Percentiles rank a stretch among this genome's conserved stretches.
Conservation (phyloP, 2,113 vertebrate genomes). For the Zingel zingel region DNA sequence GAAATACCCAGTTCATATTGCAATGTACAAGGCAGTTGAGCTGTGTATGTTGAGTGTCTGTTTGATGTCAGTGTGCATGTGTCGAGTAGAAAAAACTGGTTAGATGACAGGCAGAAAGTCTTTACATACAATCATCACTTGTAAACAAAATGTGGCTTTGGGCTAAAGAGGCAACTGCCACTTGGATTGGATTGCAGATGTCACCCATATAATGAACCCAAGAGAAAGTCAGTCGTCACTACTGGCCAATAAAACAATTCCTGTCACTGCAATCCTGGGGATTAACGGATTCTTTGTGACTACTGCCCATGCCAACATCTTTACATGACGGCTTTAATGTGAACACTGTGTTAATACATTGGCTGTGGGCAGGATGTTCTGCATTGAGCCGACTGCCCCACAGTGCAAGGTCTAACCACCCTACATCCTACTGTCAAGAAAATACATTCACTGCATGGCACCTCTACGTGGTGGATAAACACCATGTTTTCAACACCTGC, state of each 20-base stretch:
- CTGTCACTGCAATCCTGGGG: conserved; percentile 50
- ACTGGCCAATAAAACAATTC: conserved; percentile 57
- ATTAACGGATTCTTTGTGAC: conserved; percentile 59
- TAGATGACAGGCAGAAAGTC: conserved; percentile 71
- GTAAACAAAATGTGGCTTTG: conserved; percentile 86
- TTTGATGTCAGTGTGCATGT: conserved; percentile 67
- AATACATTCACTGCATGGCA: conserved; percentile 83
- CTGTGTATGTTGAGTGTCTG: conserved; percentile 71
- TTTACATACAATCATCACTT: conserved; percentile 85
- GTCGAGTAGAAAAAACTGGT: conserved; percentile 69
- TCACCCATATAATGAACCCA: conserved; percentile 52
- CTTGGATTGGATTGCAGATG: conserved; percentile 52
- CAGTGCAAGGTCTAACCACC: conserved; percentile 70
- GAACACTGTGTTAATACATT: conserved; percentile 73
- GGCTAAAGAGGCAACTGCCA: conserved; percentile 76
- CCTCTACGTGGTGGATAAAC: conserved; percentile 70
- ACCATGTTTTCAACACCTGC: conserved; percentile 53
- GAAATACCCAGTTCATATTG: conserved; percentile 85
- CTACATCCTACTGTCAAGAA: conserved; percentile 74
- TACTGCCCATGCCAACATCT: conserved; percentile 35
- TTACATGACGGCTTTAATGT: conserved; percentile 45
- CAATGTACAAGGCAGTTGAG: conserved; percentile 97
- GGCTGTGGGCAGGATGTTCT: conserved; percentile 67
- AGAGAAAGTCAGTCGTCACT: conserved; percentile 45
- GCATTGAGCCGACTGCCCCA: conserved; percentile 57